Percentiles rank a stretch among this genome's conserved stretches.
Conservation (phyloP, 2,888 invertebrate genomes). For the Eurytoma californica region DNA sequence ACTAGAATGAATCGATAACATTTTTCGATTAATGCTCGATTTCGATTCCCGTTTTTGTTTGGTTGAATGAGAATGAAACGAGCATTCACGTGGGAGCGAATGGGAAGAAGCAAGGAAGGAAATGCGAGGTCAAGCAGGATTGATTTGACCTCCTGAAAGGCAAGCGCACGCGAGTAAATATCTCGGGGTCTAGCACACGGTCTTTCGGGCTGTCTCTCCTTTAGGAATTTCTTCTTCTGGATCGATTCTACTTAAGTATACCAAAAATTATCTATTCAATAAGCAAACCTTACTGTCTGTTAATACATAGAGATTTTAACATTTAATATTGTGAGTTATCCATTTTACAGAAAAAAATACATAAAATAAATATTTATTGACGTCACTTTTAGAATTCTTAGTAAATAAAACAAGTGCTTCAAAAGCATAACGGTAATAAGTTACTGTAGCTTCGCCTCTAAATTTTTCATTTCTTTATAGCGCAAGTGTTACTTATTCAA, state of each 20-base stretch:
- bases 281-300: too few species aligned
- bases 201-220: conserved; percentile 25
- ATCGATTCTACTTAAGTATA: conserved; percentile 2
- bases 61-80: conserved; percentile 56
- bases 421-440: too few species aligned
- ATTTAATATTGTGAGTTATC: too few species aligned
- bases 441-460: too few species aligned
- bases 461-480: too few species aligned
- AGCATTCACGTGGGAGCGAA: conserved; percentile 57
- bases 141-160: conserved; percentile 68
- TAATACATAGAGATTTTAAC: too few species aligned
- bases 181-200: conserved; percentile 55
- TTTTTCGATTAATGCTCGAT: conserved; percentile 13
- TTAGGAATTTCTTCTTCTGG: conserved; percentile 1
- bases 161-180: conserved; percentile 69
- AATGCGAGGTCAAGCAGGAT: conserved; percentile 67
- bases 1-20: background rate
- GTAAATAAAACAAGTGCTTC: too few species aligned
- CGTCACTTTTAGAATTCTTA: too few species aligned
- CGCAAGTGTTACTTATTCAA: too few species aligned
- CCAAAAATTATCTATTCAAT: too few species aligned
- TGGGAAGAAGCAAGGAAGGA: conserved; percentile 61
- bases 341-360: too few species aligned
- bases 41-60: conserved; percentile 35
- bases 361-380: too few species aligned